These are phyloP conservation scores for Papilio elwesi DNA, from an alignment of 2,888 invertebrate species.

Conservation along the genomic window DNA sequence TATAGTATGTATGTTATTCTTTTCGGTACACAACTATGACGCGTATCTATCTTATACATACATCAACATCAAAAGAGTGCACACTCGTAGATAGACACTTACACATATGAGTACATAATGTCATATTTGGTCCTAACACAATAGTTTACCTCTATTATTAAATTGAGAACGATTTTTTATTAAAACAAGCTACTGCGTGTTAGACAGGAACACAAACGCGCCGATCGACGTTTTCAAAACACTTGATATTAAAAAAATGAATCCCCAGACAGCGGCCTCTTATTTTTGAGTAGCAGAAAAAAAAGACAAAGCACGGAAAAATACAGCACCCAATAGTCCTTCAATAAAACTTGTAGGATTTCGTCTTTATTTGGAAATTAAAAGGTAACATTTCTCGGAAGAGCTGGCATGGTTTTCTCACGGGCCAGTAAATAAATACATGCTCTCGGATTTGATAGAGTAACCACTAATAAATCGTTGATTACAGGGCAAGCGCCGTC, in stretches of 20 bases:
- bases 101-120: background rate
- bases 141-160: conserved; percentile 52
- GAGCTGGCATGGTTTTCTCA: conserved; percentile 68
- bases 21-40: background rate
- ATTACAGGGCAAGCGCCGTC: conserved; percentile 76
- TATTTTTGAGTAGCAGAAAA: conserved; percentile 61
- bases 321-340: conserved; percentile 68
- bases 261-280: conserved; percentile 46
- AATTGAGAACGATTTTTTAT: conserved; percentile 48
- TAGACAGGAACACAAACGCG: conserved; percentile 50
- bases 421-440: conserved; percentile 61
- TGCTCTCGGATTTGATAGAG: conserved; percentile 71
- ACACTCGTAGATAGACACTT: conserved; percentile 4
- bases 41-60: conserved; percentile 2
- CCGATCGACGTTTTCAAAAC: conserved; percentile 58
- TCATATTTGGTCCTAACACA: conserved; percentile 56
- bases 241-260: conserved; percentile 55
- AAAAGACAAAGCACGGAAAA: conserved; percentile 51
- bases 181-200: conserved; percentile 60
- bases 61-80: conserved; percentile 1
- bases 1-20: background rate
- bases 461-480: conserved; percentile 77
- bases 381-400: conserved; percentile 76
- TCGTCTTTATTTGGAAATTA: conserved; percentile 78
- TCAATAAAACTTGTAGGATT: conserved; percentile 76